phyloP scores from a whole-genome alignment of 2,113 vertebrate species.

The Prunella fulvescens region DNA sequence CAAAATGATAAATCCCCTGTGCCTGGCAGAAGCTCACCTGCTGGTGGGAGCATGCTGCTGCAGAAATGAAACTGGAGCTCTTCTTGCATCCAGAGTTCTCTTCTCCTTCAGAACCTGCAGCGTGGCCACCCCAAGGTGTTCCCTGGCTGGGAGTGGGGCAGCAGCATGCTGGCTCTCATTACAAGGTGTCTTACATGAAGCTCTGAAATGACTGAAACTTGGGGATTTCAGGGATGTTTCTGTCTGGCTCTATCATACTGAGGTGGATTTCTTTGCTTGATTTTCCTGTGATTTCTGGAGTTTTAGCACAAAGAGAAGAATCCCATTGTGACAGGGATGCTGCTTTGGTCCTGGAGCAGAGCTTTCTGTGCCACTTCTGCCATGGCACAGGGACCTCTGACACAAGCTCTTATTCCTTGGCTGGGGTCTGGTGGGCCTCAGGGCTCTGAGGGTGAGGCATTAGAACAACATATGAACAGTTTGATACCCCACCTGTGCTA shows the following conservation, averaged over 20 bases:
- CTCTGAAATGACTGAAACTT: neutral
- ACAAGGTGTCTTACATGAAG: neutral
- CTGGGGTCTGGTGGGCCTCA: neutral
- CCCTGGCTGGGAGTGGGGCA: neutral
- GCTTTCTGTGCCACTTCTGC: neutral
- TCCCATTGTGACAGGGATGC: neutral
- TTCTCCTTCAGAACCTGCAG: neutral
- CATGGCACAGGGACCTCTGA: accelerated
- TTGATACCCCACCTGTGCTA: neutral
- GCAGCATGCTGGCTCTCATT: neutral
- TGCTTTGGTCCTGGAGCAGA: neutral
- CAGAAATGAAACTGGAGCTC: neutral
- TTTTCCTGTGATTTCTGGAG: neutral
- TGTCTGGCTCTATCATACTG: neutral
- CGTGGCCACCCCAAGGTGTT: neutral
- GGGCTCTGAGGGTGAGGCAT: neutral
- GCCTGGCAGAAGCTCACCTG: neutral
- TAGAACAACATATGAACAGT: neutral
- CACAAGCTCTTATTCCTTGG: neutral
- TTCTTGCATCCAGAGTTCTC: neutral
- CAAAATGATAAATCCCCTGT: neutral
- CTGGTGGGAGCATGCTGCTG: neutral
- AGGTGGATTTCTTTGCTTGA: neutral
- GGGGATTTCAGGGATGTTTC: neutral
- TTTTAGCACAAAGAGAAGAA: neutral